A percentile compares a stretch with the other conserved stretches of the same genome.
Conservation (phyloP, 1,140 invertebrate genomes). For the Psix sp. region DNA sequence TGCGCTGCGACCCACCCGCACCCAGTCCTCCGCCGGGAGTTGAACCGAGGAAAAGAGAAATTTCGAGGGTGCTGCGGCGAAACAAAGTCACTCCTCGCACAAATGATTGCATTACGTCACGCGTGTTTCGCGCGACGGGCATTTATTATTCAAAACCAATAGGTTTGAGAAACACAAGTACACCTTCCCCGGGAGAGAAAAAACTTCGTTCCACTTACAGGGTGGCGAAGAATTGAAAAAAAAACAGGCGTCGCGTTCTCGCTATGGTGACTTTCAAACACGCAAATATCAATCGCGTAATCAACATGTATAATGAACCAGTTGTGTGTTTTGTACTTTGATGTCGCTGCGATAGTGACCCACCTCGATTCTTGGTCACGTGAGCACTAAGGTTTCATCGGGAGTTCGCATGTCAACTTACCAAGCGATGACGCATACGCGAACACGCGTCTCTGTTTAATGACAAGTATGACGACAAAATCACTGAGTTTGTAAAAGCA, state of each 20-base stretch:
- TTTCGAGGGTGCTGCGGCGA: constrained; percentile 53
- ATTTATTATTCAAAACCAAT: constrained; percentile 73
- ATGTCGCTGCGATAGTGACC: constrained; percentile 50
- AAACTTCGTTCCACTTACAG: background rate
- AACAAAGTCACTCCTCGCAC: constrained; percentile 63
- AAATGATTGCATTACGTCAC: constrained; percentile 73
- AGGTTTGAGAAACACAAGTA: constrained; percentile 16
- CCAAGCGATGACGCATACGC: constrained; percentile 30
- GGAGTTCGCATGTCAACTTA: constrained; percentile 46
- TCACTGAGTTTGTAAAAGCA: too few relatives aligned
- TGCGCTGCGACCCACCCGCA: constrained; percentile 56
- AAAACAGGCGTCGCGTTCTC: background rate
- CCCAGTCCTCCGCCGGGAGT: constrained; percentile 58
- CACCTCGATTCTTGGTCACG: constrained; percentile 53
- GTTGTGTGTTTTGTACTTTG: constrained; percentile 56
- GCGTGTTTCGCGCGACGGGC: constrained; percentile 46
- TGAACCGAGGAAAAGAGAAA: constrained; percentile 39
- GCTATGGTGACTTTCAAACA: background rate
- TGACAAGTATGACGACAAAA: too few relatives aligned
- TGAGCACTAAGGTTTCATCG: constrained; percentile 49
- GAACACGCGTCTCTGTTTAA: constrained; percentile 36
- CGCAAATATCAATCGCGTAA: constrained; percentile 29
- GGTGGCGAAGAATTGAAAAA: constrained; percentile 3
- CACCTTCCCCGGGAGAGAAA: background rate
- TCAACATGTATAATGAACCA: constrained; percentile 57